phyloP scores from a whole-genome alignment of 2,888 invertebrate species.

The Calameuta filiformis region DNA sequence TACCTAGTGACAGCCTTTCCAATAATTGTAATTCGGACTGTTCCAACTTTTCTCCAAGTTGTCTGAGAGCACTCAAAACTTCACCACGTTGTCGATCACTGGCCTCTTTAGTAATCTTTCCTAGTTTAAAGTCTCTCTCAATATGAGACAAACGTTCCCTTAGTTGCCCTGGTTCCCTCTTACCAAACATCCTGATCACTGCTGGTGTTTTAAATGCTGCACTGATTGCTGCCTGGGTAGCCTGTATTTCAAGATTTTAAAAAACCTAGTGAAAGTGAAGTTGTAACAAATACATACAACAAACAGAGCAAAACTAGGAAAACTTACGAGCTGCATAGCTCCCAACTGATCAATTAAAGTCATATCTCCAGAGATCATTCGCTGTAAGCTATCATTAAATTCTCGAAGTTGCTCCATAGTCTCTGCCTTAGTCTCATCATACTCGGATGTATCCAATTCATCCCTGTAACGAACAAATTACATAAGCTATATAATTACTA shows the following conservation, averaged over 20 bases:
- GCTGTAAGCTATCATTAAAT: conserved; percentile 73
- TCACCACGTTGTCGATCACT: conserved; percentile 69
- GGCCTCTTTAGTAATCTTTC: conserved; percentile 68
- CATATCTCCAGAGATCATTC: conserved; percentile 75
- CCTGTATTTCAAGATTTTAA: conserved; percentile 64
- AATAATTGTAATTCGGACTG: conserved; percentile 67
- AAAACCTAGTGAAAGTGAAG: conserved; percentile 6
- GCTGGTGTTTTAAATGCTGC: conserved; percentile 81
- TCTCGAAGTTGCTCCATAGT: conserved; percentile 79
- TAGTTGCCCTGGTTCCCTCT: conserved; percentile 75
- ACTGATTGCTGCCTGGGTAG: conserved; percentile 79
- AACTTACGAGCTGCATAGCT: conserved; percentile 73
- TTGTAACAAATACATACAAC: not conserved
- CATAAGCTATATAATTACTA: not conserved
- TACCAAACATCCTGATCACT: conserved; percentile 78
- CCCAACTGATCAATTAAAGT: conserved; percentile 75
- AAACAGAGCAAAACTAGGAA: no score
- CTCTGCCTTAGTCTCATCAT: conserved; percentile 76
- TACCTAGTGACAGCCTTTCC: conserved; percentile 64
- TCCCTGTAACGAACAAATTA: conserved; percentile 65
- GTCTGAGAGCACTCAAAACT: conserved; percentile 67
- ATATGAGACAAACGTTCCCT: conserved; percentile 71
- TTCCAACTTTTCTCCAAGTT: conserved; percentile 68
- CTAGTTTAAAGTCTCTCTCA: conserved; percentile 73
- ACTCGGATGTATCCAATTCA: conserved; percentile 74